Evolutionary conservation across 2,113 vertebrate genomes (phyloP).

Genomic region (Aspiorhynchus laticeps): DNA sequence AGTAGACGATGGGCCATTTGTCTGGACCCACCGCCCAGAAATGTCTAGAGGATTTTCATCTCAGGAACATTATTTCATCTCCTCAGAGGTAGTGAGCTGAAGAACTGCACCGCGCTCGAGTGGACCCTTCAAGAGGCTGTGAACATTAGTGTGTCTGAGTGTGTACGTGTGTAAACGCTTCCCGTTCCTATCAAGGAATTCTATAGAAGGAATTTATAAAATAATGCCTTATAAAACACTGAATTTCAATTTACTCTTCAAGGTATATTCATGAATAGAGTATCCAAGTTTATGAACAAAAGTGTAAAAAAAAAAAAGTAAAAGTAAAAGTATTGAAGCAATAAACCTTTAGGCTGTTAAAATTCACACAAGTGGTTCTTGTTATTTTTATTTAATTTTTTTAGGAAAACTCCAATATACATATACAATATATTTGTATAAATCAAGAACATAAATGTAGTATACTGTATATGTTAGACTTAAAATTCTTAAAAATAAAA

Average conservation of each 20-base stretch:
- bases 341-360: too few species aligned
- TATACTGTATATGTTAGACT: too few species aligned
- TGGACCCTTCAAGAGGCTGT: not conserved
- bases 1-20: conserved; percentile 26
- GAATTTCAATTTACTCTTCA: not conserved
- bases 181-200: not conserved
- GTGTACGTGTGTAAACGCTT: not conserved
- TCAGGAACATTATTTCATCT: conserved; percentile 18
- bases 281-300: too few species aligned
- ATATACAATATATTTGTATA: too few species aligned
- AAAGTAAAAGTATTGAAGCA: too few species aligned
- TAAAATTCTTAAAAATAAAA: too few species aligned
- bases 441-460: too few species aligned
- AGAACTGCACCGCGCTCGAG: not conserved
- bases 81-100: conserved; percentile 11
- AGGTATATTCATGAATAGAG: too few species aligned
- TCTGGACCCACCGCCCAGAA: not conserved
- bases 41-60: conserved; percentile 26
- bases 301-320: too few species aligned
- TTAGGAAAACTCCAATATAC: too few species aligned
- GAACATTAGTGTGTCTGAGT: not conserved
- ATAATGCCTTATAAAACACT: not conserved
- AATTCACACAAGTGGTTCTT: too few species aligned
- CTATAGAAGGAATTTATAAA: not conserved
- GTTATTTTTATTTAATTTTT: too few species aligned